These are phyloP conservation scores for Contarinia nasturtii DNA, from an alignment of 1,140 invertebrate species.

Conservation along the genomic window DNA sequence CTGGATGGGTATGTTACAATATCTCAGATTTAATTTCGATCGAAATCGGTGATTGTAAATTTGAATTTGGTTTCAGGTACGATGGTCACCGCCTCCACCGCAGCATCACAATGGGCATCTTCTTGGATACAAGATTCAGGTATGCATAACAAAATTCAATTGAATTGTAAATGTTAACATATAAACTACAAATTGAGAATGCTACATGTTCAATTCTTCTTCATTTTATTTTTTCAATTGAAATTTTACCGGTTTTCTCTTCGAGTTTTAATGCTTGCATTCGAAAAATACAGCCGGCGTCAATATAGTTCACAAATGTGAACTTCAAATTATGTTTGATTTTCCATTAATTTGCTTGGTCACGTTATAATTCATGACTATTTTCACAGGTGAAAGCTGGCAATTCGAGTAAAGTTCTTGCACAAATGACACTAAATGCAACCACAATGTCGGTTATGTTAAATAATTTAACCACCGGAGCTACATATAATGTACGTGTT, in stretches of 20 bases:
- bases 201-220: too few species aligned
- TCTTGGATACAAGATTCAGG: slow-evolving; percentile 56
- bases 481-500: slow-evolving; percentile 49
- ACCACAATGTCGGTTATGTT: slow-evolving; percentile 48
- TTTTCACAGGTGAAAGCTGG: slow-evolving; percentile 17
- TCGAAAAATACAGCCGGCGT: too few species aligned
- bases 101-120: slow-evolving; percentile 65
- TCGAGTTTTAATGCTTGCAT: too few species aligned
- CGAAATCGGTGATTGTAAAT: too few species aligned
- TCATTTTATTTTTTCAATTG: too few species aligned
- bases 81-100: slow-evolving; percentile 61
- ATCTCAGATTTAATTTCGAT: too few species aligned
- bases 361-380: not conserved
- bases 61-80: slow-evolving; percentile 25
- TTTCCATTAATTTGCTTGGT: too few species aligned
- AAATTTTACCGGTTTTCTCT: too few species aligned
- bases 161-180: too few species aligned
- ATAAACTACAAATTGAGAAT: too few species aligned
- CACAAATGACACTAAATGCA: slow-evolving; percentile 52
- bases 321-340: too few species aligned
- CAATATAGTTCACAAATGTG: too few species aligned
- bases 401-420: slow-evolving; percentile 31
- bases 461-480: slow-evolving; percentile 49
- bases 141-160: slow-evolving; percentile 1
- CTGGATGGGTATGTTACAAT: slow-evolving; percentile 30